Evolutionary conservation across 2,113 vertebrate species (phyloP).

Genomic region (Morphnarchus princeps): DNA sequence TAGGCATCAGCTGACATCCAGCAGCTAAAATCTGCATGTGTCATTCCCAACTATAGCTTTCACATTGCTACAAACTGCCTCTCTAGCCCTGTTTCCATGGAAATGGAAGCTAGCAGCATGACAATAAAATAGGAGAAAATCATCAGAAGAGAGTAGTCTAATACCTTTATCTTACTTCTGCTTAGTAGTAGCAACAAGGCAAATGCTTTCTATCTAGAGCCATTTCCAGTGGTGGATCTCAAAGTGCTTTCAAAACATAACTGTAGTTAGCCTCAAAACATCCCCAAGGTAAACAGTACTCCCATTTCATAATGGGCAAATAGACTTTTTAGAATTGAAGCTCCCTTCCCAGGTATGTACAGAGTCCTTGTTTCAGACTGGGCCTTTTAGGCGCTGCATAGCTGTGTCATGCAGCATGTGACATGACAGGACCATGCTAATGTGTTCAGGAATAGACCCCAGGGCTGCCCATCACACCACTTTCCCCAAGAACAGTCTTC

Average conservation of each 20-base stretch:
- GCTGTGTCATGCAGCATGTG: not conserved
- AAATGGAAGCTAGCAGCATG: slow-evolving; percentile 7
- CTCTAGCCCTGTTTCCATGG: slow-evolving; percentile 51
- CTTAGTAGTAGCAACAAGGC: not conserved
- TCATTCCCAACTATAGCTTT: not conserved
- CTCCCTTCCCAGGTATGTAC: accelerated
- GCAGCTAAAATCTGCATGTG: not conserved
- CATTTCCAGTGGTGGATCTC: not conserved
- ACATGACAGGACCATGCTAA: not conserved
- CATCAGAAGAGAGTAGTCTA: not conserved
- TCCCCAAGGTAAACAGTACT: not conserved
- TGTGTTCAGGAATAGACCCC: not conserved
- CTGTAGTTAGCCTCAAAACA: not conserved
- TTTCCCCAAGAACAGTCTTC: not conserved
- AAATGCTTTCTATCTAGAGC: not conserved
- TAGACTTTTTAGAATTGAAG: not conserved
- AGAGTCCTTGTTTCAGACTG: not conserved
- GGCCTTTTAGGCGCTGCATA: not conserved
- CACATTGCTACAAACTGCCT: not conserved
- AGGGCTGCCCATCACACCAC: not conserved
- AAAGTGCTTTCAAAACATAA: not conserved
- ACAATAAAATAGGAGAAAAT: not conserved
- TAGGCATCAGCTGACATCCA: not conserved
- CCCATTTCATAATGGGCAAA: not conserved
- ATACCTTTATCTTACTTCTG: not conserved